Base-by-base conservation (phyloP, 1,140 invertebrate genomes). In the Drosophila pseudoobscura region DNA sequence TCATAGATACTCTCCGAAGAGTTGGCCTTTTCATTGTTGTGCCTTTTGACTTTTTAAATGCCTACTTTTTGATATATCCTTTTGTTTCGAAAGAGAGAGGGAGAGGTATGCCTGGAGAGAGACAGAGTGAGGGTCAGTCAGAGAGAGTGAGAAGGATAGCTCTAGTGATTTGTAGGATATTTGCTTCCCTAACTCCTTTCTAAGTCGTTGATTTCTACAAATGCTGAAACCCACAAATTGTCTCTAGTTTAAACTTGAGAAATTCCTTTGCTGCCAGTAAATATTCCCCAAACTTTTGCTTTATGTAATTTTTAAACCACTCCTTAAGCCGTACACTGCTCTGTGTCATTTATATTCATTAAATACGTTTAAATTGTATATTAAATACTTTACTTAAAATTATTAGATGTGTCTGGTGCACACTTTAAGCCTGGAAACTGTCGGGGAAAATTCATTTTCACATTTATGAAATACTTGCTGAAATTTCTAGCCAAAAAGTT, bases 401-500 rank as follows among this genome's bases (percentile, higher is more conserved):
- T 43, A 31, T 31, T 43, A 11, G 9, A 31, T 64, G 35, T 35
- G 35, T 35, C 35, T 35, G 11, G 35, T 1, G 11, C 35, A 51
- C 39, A 31, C 46, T 31, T 69, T 35, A 49, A 69, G 62, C 50
- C 11, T 17, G 17, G 15, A 41, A 24, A 8, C 29, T 39, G 35
- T 24, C 24, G 47, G 46, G 15, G 31, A 50, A 57, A 68, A 57
- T 69, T 68, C 51, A 44, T 68, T 68, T 68, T 39, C 51, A 49
- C 44, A 69, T 68, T 56, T 68, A 69, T 5, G 22, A 71, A 71
- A 71, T 71, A 46, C 68, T 70, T 58, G 20, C 29, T 15, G 31
- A 69, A 58, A 50, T 3, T 13, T 69, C 35, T 17, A 31, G 55
- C 44, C 51, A 49, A 69, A 69, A 58, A 69, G 51, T 69, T 70